Base-by-base conservation (phyloP, 2,113 vertebrate genomes). In the Syngnathus floridae region DNA sequence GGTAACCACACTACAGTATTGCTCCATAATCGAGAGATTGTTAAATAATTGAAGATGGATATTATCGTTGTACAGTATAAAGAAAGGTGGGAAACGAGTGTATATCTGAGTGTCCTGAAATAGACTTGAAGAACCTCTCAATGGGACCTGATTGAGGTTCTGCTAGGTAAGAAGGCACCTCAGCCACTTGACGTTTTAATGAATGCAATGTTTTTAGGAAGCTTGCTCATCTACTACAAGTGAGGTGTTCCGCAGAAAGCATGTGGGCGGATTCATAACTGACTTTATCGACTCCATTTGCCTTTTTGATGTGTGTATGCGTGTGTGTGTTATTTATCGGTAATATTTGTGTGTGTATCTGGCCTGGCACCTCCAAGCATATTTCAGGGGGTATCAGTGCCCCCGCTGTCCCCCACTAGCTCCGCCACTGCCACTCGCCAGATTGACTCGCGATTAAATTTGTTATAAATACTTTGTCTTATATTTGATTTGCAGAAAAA, bases 181-280 rank as follows among this genome's bases (percentile, higher is more conserved):
- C 26, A 1, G 8, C 49, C 49, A 65, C 64, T 21, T 67, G 66
- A 69, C 38, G 12, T 65, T 76, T 82, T 78, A 78, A 78, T 73
- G 62, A 69, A 66, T n/a, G 67, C n/a, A 71, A 59, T 62, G 69
- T 67, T 55, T 78, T 81, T 82, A 78, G 74, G 55, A 64, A 12
- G 64, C 62, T 61, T 48, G 65, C 35, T 46, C 31, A 68, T 52
- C 26, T 31, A 26, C 19, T 37, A 13, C n/a, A 37, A 54, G 56
- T 52, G 7, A 64, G 62, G 57, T 56, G 14, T 45, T 45, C 16
- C 43, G 16, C 43, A 52, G 17, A 9, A 52, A n/a, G 49, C 19
- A 45, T 13, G 4, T 45, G 43, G 4, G 13, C 4, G 43, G 12
- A 12, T 45, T 14, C 43, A 14, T 14, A 4, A 45, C 4, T 16